These are phyloP conservation scores for Drosophila kambysellisi DNA, from an alignment of 2,888 invertebrate species.

Conservation along the genomic window DNA sequence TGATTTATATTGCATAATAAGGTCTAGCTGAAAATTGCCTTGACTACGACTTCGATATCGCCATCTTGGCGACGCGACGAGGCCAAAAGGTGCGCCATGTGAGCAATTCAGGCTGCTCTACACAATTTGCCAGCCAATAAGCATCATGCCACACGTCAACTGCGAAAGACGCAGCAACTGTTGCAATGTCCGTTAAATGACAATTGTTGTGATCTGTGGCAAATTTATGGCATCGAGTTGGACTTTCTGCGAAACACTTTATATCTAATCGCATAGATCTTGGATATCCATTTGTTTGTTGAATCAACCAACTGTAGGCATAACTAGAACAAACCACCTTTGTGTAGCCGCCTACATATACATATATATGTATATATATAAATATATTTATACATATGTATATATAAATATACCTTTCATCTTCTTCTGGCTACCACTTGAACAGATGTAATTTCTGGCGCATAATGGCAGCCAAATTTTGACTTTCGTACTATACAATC, in stretches of 20 bases:
- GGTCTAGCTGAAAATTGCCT: constrained; percentile 78
- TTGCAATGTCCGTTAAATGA: constrained; percentile 21
- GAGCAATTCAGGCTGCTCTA: constrained; percentile 27
- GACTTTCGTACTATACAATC: constrained; percentile 71
- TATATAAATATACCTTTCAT: not conserved
- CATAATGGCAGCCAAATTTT: constrained; percentile 57
- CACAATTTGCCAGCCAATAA: constrained; percentile 82
- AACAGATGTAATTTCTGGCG: constrained; percentile 75
- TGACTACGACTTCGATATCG: constrained; percentile 51
- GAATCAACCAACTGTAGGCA: constrained; percentile 51
- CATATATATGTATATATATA: not conserved
- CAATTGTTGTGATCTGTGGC: constrained; percentile 76
- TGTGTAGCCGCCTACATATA: constrained; percentile 49
- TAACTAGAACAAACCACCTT: constrained; percentile 48
- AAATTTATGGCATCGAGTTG: constrained; percentile 59
- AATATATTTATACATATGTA: not conserved
- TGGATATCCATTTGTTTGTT: constrained; percentile 57
- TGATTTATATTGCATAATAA: constrained; percentile 84
- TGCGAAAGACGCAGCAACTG: constrained; percentile 14
- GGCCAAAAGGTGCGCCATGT: constrained; percentile 44
- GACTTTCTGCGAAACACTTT: constrained; percentile 32
- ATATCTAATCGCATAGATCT: constrained; percentile 62
- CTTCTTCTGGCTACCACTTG: constrained; percentile 60
- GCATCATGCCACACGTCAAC: constrained; percentile 51
- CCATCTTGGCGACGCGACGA: constrained; percentile 52